Conservation (phyloP, 2,888 invertebrate species). For the Lasius platythorax region DNA sequence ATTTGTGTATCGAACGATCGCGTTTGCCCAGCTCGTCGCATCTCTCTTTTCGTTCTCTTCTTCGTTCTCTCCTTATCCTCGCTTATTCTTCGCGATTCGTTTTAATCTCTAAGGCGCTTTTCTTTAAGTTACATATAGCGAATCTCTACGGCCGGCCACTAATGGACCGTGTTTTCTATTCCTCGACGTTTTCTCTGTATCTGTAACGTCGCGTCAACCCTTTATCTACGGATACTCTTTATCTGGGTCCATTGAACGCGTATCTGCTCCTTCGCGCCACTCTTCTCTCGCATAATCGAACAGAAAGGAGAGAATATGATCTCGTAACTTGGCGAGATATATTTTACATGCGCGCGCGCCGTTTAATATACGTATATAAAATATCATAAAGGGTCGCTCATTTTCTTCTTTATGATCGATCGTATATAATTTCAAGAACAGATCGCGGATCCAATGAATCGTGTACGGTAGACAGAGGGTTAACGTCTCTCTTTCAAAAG, state of each 20-base stretch:
- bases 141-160: neutral
- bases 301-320: neutral
- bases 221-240: constrained; percentile 9
- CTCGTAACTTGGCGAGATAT: neutral
- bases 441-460: neutral
- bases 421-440: neutral
- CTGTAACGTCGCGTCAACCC: constrained; percentile 32
- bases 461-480: constrained; percentile 25
- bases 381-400: neutral
- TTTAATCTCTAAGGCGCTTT: constrained; percentile 45
- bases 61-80: constrained; percentile 52
- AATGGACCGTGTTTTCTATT: neutral
- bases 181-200: neutral
- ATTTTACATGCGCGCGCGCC: neutral
- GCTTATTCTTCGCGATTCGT: neutral
- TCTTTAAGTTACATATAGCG: constrained; percentile 8
- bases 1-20: constrained; percentile 15
- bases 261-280: neutral
- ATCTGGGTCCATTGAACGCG: neutral
- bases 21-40: neutral
- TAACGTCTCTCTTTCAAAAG: neutral
- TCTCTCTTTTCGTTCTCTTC: constrained; percentile 57
- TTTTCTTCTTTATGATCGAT: neutral
- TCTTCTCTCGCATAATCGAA: neutral
- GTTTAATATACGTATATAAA: neutral